Evolutionary conservation across 2,113 vertebrate genomes (phyloP), one percentile per base, ranked within the genome.

Genomic region (Mugil cephalus): DNA sequence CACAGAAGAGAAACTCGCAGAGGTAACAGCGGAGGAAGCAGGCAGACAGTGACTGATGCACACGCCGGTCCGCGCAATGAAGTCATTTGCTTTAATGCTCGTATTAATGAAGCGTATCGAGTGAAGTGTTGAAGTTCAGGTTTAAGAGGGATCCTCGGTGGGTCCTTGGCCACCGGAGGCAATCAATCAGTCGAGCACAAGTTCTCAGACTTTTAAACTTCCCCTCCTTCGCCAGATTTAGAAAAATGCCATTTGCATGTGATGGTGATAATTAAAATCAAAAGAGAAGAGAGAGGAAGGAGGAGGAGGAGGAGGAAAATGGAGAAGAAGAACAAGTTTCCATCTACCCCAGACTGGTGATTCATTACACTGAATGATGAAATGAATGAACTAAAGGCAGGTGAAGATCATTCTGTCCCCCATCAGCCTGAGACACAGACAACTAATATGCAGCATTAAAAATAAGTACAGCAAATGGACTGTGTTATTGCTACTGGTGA

Each of bases 51-150:
- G 84, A 87, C 70, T 19, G 83, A 86, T 87, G 77, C 36, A 4
- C 21, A 56, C 13, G 5, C 17, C 6, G 14, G 7, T 79, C 63
- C 54, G 4, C 30, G 21, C 52, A 68, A 84, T 90, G 72, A 91
- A 83, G 84, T 82, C 43, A 90, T 87, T 67, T 76, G 74, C 67
- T 80, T 70, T 80, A 74, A 76, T 51, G 69, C 68, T 61, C 8
- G 15, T 69, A 64, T 80, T 83, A 89, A 89, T 86, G 71, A 86
- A 77, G 84, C 79, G 24, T 75, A 88, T 71, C 86, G 5, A 74
- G 73, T 63, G 58, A 83, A 69, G 65, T 82, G 72, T 84, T 73
- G 75, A 81, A 52, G 75, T 50, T 76, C 55, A 47, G 40, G 55
- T 83, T 77, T 75, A 53, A 54, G 50, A 62, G 58, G 58, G 52